phyloP scores from a whole-genome alignment of 2,797 vertebrate species.

The Neostethus bicornis region DNA sequence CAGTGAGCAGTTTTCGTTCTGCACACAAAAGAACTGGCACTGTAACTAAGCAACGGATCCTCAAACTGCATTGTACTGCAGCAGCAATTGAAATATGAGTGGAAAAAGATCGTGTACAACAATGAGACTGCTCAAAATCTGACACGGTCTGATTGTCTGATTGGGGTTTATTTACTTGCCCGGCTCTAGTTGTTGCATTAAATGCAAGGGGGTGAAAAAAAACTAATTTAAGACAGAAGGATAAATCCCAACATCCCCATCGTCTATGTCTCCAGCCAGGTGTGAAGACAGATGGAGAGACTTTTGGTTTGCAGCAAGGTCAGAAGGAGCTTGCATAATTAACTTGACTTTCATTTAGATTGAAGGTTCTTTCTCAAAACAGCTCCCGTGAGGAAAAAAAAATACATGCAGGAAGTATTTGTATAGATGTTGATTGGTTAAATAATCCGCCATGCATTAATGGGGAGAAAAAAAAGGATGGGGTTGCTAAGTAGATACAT shows the following conservation, averaged over 20 bases:
- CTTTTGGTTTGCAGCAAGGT: slow-evolving; percentile 45
- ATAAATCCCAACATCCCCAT: slow-evolving; percentile 21
- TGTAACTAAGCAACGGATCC: slow-evolving; percentile 78
- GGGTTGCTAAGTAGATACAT: slow-evolving; percentile 73
- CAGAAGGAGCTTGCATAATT: slow-evolving; percentile 27
- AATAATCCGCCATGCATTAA: slow-evolving; percentile 77
- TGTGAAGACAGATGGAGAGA: slow-evolving; percentile 48
- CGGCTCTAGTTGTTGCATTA: slow-evolving; percentile 42
- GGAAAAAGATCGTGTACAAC: slow-evolving; percentile 50
- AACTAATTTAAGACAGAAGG: slow-evolving; percentile 28
- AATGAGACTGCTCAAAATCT: slow-evolving; percentile 40
- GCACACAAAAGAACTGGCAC: slow-evolving; percentile 67
- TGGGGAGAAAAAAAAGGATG: slow-evolving; percentile 74
- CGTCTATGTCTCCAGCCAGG: slow-evolving; percentile 53
- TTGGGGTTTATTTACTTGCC: slow-evolving; percentile 45
- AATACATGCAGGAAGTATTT: slow-evolving; percentile 51
- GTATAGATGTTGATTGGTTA: slow-evolving; percentile 68
- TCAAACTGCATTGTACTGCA: slow-evolving; percentile 64
- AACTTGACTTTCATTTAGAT: slow-evolving; percentile 27
- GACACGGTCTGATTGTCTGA: slow-evolving; percentile 41
- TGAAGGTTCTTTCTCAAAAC: slow-evolving; percentile 10
- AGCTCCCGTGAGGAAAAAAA: slow-evolving; percentile 41
- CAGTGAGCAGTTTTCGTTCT: slow-evolving; percentile 55
- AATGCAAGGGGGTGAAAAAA: neutral
- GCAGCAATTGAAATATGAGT: slow-evolving; percentile 71